A percentile compares a stretch with the other conserved stretches of the same genome.
Evolutionary conservation across 2,797 vertebrate genomes (phyloP).

Genomic region (Rallus crepitans): DNA sequence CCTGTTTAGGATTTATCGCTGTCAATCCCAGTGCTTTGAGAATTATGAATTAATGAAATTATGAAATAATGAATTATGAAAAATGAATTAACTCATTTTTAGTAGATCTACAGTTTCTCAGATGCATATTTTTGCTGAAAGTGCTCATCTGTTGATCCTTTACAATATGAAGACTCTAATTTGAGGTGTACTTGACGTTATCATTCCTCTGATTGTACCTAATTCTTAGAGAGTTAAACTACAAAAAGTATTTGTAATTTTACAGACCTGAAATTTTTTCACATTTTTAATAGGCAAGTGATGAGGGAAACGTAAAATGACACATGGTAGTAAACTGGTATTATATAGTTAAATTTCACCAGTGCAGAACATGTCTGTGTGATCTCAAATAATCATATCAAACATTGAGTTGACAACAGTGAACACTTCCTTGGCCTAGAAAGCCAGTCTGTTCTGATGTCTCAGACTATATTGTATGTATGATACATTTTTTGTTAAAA

Average conservation of each 20-base stretch:
- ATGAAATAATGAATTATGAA: too few relatives aligned
- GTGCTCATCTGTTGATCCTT: neutral
- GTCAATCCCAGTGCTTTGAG: neutral
- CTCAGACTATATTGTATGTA: neutral
- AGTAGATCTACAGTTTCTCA: neutral
- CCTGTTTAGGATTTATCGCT: neutral
- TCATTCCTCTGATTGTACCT: neutral
- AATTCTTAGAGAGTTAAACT: neutral
- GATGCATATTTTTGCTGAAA: neutral
- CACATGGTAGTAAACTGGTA: neutral
- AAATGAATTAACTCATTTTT: neutral
- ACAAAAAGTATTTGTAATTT: neutral
- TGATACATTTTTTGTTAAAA: neutral
- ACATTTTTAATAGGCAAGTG: neutral
- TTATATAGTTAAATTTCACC: neutral
- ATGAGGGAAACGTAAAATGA: neutral
- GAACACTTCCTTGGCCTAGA: neutral
- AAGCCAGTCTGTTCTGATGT: neutral
- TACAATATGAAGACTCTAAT: neutral
- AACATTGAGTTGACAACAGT: neutral
- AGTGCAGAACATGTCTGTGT: neutral
- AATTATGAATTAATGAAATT: too few relatives aligned
- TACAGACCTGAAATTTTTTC: neutral
- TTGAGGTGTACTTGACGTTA: neutral
- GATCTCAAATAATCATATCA: neutral